These are phyloP conservation scores for Lamellibrachia satsuma DNA, from an alignment of 2,888 invertebrate genomes.

Conservation along the genomic window DNA sequence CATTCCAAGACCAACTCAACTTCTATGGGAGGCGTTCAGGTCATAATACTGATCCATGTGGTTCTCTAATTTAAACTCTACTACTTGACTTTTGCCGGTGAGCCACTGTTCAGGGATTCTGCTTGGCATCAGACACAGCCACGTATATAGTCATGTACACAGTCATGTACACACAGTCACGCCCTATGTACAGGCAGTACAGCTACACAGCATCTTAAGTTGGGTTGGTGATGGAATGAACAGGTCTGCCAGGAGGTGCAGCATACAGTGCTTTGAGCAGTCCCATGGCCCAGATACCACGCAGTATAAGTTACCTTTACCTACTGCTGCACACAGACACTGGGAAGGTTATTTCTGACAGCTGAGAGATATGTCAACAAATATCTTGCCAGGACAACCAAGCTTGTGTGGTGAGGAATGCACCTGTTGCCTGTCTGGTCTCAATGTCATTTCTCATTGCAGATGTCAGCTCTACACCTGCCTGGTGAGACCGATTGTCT, in stretches of 20 bases:
- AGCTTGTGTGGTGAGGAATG: not conserved
- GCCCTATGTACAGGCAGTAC: too few relatives aligned
- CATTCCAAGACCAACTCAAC: too few relatives aligned
- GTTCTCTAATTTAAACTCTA: not conserved
- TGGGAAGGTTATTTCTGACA: not conserved
- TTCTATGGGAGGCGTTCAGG: not conserved
- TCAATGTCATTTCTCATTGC: not conserved
- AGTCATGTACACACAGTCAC: too few relatives aligned
- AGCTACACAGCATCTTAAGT: too few relatives aligned
- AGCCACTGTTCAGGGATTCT: not conserved
- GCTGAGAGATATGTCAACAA: not conserved
- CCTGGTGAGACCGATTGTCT: not conserved
- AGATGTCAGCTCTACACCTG: not conserved
- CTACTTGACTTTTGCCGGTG: not conserved
- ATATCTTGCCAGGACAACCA: slow-evolving; percentile 1
- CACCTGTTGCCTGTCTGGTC: not conserved
- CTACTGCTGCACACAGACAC: not conserved
- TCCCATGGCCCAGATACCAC: too few relatives aligned
- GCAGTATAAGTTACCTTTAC: too few relatives aligned
- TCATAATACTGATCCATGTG: not conserved
- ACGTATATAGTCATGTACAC: too few relatives aligned
- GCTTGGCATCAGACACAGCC: too few relatives aligned
- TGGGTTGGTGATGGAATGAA: too few relatives aligned
- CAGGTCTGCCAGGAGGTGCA: too few relatives aligned
- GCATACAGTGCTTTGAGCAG: too few relatives aligned